Evolutionary conservation across 1,140 invertebrate species (phyloP), one percentile per base, ranked within the genome.

Genomic region (Idris sp.): DNA sequence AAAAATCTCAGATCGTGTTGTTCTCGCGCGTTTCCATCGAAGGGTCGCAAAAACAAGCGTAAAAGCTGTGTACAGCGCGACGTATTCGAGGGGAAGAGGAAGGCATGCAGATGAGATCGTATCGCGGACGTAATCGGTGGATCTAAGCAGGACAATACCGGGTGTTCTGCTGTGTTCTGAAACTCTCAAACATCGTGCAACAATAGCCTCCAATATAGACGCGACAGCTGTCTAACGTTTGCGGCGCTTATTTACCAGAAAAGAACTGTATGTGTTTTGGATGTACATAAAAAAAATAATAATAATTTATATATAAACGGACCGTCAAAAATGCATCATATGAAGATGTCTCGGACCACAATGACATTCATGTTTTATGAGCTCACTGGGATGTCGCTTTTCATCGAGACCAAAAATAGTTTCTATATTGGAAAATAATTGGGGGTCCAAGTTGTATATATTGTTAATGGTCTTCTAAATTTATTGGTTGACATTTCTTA

Each of bases 41-140:
- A n/a, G n/a, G n/a, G n/a, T n/a, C n/a, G n/a, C n/a, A n/a, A n/a
- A n/a, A n/a, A n/a, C n/a, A n/a, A n/a, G n/a, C n/a, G n/a, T n/a
- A n/a, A n/a, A n/a, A n/a, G n/a, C n/a, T n/a, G n/a, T n/a, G n/a
- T n/a, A n/a, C n/a, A n/a, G n/a, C n/a, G n/a, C n/a, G n/a, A n/a
- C n/a, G n/a, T n/a, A n/a, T n/a, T n/a, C 7, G 14, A 15, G 19
- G 30, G 40, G 68, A 35, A 54, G 48, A 36, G 61, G 54, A 51
- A 64, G 68, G 79, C 80, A 87, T 86, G 86, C 82, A 86, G 84
- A 87, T 86, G 86, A 84, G 86, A 86, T 87, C 36, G 69, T 86
- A 87, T 87, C 86, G 77, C 36, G 7, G 73, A 79, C 77, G 81
- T 85, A 85, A 87, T 87, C 86, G 80, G 76, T 62, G 73, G 83